Evolutionary conservation across 2,113 vertebrate genomes (phyloP).

Genomic region (Gobius niger): DNA sequence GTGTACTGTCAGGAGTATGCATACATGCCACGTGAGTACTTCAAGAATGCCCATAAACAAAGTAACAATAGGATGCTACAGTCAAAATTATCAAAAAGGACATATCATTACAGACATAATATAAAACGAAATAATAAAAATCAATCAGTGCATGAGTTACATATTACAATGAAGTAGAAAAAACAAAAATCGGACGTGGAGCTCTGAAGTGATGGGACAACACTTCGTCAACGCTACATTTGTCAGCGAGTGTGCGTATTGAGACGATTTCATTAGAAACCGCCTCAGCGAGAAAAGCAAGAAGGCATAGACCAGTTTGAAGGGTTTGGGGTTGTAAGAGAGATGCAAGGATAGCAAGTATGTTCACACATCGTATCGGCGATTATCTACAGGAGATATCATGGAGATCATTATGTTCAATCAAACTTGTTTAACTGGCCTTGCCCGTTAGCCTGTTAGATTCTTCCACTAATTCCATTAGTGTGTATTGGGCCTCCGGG

Average conservation of each 20-base stretch:
- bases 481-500: too few relatives aligned
- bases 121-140: conserved; percentile 46
- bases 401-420: too few relatives aligned
- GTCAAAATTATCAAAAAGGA: conserved; percentile 20
- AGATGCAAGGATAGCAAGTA: not conserved
- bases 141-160: conserved; percentile 56
- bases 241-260: conserved; percentile 31
- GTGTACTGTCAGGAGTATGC: conserved; percentile 61
- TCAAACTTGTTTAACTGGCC: too few relatives aligned
- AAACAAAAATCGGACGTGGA: conserved; percentile 30
- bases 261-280: conserved; percentile 1
- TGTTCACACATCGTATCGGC: too few relatives aligned
- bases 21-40: conserved; percentile 42
- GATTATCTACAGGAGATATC: too few relatives aligned
- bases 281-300: not conserved
- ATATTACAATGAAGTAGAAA: conserved; percentile 31
- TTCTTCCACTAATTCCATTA: too few relatives aligned
- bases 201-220: conserved; percentile 50
- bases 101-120: conserved; percentile 30
- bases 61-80: conserved; percentile 36
- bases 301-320: not conserved
- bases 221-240: conserved; percentile 47
- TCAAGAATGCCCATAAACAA: conserved; percentile 57
- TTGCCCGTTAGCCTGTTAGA: too few relatives aligned
- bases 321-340: not conserved